Percentiles rank a stretch among this genome's conserved stretches.
Conservation (phyloP, 2,113 vertebrate species). For the Toxotes jaculatrix region DNA sequence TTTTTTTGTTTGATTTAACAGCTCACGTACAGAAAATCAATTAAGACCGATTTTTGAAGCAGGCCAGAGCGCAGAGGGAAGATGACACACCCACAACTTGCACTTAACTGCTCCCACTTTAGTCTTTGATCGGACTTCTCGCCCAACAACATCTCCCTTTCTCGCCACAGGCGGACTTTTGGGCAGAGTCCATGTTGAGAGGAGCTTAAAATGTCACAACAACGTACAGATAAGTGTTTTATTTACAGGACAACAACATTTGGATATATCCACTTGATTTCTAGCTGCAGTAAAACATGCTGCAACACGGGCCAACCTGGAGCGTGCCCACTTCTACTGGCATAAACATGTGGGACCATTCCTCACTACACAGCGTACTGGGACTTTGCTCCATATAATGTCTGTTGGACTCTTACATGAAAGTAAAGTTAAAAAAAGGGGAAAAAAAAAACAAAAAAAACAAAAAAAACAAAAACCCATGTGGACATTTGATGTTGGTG, state of each 20-base stretch:
- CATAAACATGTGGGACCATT: slow-evolving; percentile 18
- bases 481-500: slow-evolving; percentile 34
- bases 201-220: slow-evolving; percentile 41
- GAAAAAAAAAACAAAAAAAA: neutral
- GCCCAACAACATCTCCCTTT: neutral
- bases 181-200: slow-evolving; percentile 12
- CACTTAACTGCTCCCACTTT: neutral
- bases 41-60: slow-evolving; percentile 14
- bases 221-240: slow-evolving; percentile 62
- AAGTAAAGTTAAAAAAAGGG: slow-evolving; percentile 11
- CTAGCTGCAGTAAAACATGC: slow-evolving; percentile 51
- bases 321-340: slow-evolving; percentile 29
- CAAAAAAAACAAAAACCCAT: slow-evolving; percentile 4
- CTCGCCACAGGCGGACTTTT: neutral
- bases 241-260: slow-evolving; percentile 74
- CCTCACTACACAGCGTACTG: slow-evolving; percentile 39
- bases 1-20: neutral
- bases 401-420: slow-evolving; percentile 48
- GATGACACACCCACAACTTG: slow-evolving; percentile 1
- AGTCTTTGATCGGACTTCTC: neutral
- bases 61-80: neutral
- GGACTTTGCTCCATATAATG: slow-evolving; percentile 40
- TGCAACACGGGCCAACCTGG: slow-evolving; percentile 40
- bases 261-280: slow-evolving; percentile 61
- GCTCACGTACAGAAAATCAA: neutral